Percentiles rank a stretch among this genome's conserved stretches.
Evolutionary conservation across 2,888 invertebrate genomes (phyloP).

Genomic region (Geotrupes spiniger): DNA sequence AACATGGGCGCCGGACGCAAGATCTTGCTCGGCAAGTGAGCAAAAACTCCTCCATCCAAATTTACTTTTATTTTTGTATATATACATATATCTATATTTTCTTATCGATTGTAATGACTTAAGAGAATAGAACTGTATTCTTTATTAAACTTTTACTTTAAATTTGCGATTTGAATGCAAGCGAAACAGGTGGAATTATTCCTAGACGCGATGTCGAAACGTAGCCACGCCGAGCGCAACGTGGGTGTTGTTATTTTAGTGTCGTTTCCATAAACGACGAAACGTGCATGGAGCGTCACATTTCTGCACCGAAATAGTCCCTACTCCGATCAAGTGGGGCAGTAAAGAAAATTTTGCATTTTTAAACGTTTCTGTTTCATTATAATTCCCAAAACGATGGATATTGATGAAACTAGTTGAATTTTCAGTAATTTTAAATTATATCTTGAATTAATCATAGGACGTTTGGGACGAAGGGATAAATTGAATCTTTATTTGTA

Average conservation of each 20-base stretch:
- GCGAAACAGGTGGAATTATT: too few relatives aligned
- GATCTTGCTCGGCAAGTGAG: conserved; percentile 83
- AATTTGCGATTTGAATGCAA: too few relatives aligned
- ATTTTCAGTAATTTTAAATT: too few relatives aligned
- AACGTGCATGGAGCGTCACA: conserved; percentile 7
- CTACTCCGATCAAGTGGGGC: too few relatives aligned
- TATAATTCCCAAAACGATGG: too few relatives aligned
- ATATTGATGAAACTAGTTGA: too few relatives aligned
- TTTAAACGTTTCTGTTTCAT: too few relatives aligned
- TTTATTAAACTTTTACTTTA: conserved; percentile 5
- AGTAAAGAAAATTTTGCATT: too few relatives aligned
- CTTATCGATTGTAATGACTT: conserved; percentile 8
- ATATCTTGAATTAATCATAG: too few relatives aligned
- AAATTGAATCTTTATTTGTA: too few relatives aligned
- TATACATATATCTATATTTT: conserved; percentile 11
- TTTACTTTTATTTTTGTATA: conserved; percentile 9
- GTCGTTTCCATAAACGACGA: conserved; percentile 12
- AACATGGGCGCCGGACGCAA: conserved; percentile 89
- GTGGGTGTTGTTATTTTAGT: conserved; percentile 12
- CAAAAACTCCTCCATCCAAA: not conserved
- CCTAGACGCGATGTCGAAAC: conserved; percentile 1
- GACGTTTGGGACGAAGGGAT: too few relatives aligned
- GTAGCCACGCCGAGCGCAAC: not conserved
- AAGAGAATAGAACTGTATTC: conserved; percentile 11
- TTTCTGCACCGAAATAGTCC: conserved; percentile 4